Evolutionary conservation across 2,113 vertebrate genomes (phyloP).

Genomic region (Nestor notabilis): DNA sequence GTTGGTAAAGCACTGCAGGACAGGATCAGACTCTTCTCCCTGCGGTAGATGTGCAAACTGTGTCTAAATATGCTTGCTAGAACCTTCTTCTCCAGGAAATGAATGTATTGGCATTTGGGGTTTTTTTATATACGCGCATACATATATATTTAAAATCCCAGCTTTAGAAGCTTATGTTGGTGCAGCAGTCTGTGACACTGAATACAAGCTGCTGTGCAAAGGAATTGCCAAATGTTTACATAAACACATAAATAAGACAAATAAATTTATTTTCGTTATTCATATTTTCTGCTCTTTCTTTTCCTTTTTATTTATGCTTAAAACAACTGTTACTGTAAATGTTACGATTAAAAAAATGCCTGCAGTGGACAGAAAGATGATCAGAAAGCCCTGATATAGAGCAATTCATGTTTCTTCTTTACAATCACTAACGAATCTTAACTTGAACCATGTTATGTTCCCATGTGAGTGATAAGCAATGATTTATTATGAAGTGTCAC

Average conservation of each 20-base stretch:
- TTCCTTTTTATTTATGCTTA: conserved; percentile 76
- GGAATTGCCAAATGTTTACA: conserved; percentile 70
- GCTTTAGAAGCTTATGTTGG: background rate
- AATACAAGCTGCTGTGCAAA: conserved; percentile 40
- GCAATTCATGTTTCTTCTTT: conserved; percentile 78
- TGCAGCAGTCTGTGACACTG: background rate
- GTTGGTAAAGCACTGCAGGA: background rate
- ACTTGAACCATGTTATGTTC: conserved; percentile 76
- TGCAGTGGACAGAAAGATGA: conserved; percentile 70
- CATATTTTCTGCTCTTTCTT: conserved; percentile 63
- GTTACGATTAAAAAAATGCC: conserved; percentile 68
- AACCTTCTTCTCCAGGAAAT: background rate
- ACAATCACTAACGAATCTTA: conserved; percentile 82
- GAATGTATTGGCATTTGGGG: background rate
- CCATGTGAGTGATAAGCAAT: conserved; percentile 81
- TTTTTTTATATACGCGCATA: background rate
- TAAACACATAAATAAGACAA: conserved; percentile 77
- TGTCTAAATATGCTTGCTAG: background rate
- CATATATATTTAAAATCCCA: background rate
- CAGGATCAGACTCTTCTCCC: background rate
- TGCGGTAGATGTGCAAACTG: background rate
- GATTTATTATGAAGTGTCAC: conserved; percentile 81
- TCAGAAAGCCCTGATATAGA: conserved; percentile 70
- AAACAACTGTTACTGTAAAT: conserved; percentile 78
- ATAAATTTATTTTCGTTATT: conserved; percentile 78